Evolutionary conservation across 2,888 invertebrate genomes (phyloP).

Genomic region (Euplexia lucipara): DNA sequence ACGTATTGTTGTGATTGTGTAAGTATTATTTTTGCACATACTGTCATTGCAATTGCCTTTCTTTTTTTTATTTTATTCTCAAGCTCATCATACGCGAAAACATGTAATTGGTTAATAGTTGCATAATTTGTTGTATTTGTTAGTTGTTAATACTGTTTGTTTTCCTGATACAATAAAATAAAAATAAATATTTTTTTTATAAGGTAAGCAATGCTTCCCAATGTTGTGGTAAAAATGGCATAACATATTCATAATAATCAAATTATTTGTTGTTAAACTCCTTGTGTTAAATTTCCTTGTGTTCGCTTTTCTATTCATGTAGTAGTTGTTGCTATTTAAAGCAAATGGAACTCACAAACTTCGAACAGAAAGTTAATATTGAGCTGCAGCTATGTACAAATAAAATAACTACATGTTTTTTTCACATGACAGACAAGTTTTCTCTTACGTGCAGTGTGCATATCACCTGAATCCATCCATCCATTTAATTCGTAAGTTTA

Average conservation of each 20-base stretch:
- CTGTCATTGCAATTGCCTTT: too few relatives aligned
- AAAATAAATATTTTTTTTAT: slow-evolving; percentile 21
- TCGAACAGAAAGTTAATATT: background rate
- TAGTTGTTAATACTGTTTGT: too few relatives aligned
- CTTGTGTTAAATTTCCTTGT: background rate
- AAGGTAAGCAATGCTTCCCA: slow-evolving; percentile 18
- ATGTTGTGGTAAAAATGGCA: slow-evolving; percentile 1
- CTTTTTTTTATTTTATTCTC: too few relatives aligned
- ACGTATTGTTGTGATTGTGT: too few relatives aligned
- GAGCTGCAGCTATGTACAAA: too few relatives aligned
- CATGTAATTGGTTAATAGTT: too few relatives aligned
- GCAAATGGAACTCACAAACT: background rate
- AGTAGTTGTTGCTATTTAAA: background rate
- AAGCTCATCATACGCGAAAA: too few relatives aligned
- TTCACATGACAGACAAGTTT: background rate
- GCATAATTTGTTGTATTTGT: too few relatives aligned
- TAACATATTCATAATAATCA: background rate
- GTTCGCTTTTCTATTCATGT: background rate
- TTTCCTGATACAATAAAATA: too few relatives aligned
- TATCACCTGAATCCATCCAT: background rate
- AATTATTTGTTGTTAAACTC: background rate
- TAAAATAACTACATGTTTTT: background rate
- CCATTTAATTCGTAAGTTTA: too few relatives aligned
- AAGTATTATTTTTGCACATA: too few relatives aligned
- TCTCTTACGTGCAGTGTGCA: background rate